A percentile compares a stretch with the other conserved stretches of the same genome.
Conservation (phyloP, 2,797 vertebrate species). For the Gallinago solitaria region DNA sequence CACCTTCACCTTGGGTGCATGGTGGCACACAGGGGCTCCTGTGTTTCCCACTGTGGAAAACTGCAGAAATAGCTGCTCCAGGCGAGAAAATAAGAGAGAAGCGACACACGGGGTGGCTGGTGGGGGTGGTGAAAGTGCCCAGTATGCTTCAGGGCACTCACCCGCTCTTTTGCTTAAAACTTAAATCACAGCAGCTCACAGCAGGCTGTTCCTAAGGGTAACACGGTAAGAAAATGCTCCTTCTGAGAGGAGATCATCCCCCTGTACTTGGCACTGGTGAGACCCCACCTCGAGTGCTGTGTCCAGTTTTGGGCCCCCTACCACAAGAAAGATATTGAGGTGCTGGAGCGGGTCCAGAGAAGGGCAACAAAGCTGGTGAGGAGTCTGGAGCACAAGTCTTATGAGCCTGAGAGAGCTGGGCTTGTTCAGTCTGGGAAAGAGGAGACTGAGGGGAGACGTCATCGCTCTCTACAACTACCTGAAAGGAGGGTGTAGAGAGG, state of each 20-base stretch:
- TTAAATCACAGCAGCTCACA: background rate
- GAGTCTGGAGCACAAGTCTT: no score
- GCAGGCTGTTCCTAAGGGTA: background rate
- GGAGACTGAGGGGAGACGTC: no score
- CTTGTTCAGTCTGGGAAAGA: no score
- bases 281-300: no score
- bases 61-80: background rate
- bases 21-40: background rate
- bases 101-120: rapidly evolving
- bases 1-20: rapidly evolving
- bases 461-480: no score
- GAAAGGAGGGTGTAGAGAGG: no score
- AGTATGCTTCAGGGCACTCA: background rate
- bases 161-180: background rate
- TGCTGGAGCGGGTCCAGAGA: no score
- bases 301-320: no score
- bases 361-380: no score
- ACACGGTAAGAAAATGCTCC: background rate
- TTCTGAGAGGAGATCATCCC: background rate
- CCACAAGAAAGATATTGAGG: no score
- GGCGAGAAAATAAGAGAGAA: background rate
- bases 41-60: background rate
- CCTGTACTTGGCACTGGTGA: no score
- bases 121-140: background rate
- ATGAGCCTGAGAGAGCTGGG: no score